Evolutionary conservation across 2,797 vertebrate species (phyloP).

Genomic region (Dryobates pubescens): DNA sequence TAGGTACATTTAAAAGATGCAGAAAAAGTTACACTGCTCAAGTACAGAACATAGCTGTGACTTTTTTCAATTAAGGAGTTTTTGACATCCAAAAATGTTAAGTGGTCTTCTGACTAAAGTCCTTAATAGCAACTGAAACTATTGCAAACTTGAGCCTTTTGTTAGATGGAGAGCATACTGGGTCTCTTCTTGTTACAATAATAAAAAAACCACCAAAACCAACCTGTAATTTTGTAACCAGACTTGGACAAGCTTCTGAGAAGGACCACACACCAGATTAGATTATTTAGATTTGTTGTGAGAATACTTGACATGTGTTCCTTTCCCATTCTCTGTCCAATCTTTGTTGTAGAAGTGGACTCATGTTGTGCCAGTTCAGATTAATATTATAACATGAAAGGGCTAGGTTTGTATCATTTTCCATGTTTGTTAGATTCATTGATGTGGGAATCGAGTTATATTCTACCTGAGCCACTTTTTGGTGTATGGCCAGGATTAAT

Average conservation of each 20-base stretch:
- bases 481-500: slow-evolving; percentile 12
- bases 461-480: slow-evolving; percentile 39
- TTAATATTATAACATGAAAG: slow-evolving; percentile 70
- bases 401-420: slow-evolving; percentile 52
- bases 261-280: slow-evolving; percentile 58
- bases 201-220: not conserved
- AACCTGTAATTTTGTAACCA: slow-evolving; percentile 44
- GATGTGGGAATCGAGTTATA: slow-evolving; percentile 30
- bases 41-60: not conserved
- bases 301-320: slow-evolving; percentile 42
- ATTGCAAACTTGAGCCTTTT: not conserved
- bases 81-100: slow-evolving; percentile 1
- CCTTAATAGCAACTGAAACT: not conserved
- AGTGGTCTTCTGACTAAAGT: not conserved
- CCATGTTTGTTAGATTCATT: not conserved
- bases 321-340: slow-evolving; percentile 47
- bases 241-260: slow-evolving; percentile 65
- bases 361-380: slow-evolving; percentile 70
- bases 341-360: slow-evolving; percentile 57
- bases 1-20: not conserved
- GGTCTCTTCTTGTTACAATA: not conserved
- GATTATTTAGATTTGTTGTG: slow-evolving; percentile 66
- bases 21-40: not conserved
- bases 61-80: not conserved
- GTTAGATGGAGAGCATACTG: not conserved